Evolutionary conservation across 2,797 vertebrate species (phyloP), one percentile per base, ranked within the genome.

Genomic region (Xenopus petersii): DNA sequence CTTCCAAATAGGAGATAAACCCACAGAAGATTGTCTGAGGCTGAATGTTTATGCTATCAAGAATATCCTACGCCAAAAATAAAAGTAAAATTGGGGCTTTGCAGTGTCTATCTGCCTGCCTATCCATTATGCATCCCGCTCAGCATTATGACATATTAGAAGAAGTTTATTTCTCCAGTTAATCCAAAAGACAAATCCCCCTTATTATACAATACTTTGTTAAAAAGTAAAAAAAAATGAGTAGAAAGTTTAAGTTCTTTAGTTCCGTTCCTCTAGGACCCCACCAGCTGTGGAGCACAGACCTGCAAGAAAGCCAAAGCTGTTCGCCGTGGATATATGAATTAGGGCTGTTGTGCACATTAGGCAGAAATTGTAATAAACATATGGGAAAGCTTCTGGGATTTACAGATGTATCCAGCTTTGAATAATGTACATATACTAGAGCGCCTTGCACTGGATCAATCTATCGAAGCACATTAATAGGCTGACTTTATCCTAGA

Each of bases 331-430:
- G 76, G 74, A 73, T 70, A 74, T 74, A 54, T 70, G 71, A 74
- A 74, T 79, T 79, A 70, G 68, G 65, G 60, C 76, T 60, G 76
- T 74, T 79, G 71, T 79, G 74, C 71, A 79, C 66, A 74, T 79
- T 79, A 79, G 71, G 76, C 71, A 73, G 61, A 64, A 73, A 77
- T 69, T 58, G 71, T 42, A 77, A 74, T 76, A 77, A 67, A 76
- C 79, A 77, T 74, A 77, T 73, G 74, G 70, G 73, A 74, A 80
- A 51, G 61, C 66, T 70, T 64, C 70, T 73, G 74, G 71, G 79
- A 76, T 74, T 77, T 67, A 16, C 49, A 47, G 58, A 64, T 74
- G 58, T 74, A 70, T 74, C 70, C 56, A 67, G 26, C 62, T 80
- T 67, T 67, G 56, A 73, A 77, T 70, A 49, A 66, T 16, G 55